Evolutionary conservation across 37 sponge, comb jelly and placozoan genomes (phyloP).

Genomic region (Axinella damicornis): DNA sequence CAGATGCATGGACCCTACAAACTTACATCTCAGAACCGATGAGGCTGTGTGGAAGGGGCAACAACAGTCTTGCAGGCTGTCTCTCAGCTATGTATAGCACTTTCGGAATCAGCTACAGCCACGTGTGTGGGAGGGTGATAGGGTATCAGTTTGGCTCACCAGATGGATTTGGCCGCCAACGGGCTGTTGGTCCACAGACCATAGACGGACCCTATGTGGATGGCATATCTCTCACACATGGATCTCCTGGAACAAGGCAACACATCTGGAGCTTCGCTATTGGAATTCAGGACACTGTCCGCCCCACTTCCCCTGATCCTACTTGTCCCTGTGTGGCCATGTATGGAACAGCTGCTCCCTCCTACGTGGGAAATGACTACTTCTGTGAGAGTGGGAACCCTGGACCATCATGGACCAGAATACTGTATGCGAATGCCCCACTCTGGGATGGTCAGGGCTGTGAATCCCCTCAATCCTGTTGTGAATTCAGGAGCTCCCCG

Average conservation of each 20-base stretch:
- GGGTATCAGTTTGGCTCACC: constrained; percentile 46
- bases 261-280: constrained; percentile 50
- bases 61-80: too few species aligned
- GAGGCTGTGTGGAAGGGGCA: background rate
- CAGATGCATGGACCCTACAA: constrained; percentile 23
- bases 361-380: constrained; percentile 23
- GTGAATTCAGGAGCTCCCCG: too few species aligned
- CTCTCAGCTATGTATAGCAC: constrained; percentile 1
- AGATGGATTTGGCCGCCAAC: too few species aligned
- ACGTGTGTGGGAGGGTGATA: constrained; percentile 63
- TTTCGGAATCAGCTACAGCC: constrained; percentile 31
- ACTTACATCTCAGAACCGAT: background rate
- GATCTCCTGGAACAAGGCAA: background rate
- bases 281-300: background rate
- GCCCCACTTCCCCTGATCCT: too few species aligned
- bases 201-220: constrained; percentile 33
- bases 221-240: constrained; percentile 46
- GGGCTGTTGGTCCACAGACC: too few species aligned
- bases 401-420: background rate
- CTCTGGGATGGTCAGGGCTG: constrained; percentile 59
- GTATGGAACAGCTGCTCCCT: background rate
- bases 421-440: constrained; percentile 15
- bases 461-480: too few species aligned
- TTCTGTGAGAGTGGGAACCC: constrained; percentile 24
- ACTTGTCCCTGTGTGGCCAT: background rate